Evolutionary conservation across 2,797 vertebrate species (phyloP), one percentile per base, ranked within the genome.

Genomic region (Diplodus puntazzo): DNA sequence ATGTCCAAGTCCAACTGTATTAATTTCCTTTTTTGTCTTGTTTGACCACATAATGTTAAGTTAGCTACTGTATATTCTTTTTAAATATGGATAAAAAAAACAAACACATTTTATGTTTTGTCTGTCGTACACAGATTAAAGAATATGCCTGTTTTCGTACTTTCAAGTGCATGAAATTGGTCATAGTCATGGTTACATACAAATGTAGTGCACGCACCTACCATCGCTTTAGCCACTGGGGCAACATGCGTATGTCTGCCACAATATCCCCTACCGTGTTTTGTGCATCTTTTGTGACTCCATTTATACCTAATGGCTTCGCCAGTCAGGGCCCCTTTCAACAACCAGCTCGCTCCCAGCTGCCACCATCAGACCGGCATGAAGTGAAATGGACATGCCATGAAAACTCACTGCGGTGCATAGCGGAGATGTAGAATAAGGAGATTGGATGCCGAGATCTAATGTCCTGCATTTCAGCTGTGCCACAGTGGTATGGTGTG

Each of bases 391-490:
- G 81, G 66, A 82, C 62, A 48, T 45, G 66, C 69, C 63, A 59
- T 46, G 59, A 86, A 87, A 83, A 82, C 67, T 79, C 69, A 54
- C 45, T 52, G 61, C 12, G 81, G 75, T 83, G 79, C 72, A 69
- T 39, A 55, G 73, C 45, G 49, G 69, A 59, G 65, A 79, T 86
- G 88, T 79, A 88, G 89, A 94, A 88, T 91, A 91, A 86, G 80
- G 49, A 85, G 75, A 87, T 74, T 73, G 77, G 81, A 87, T 81
- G 58, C 66, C 52, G 58, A 81, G 66, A 84, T 85, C 84, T 88
- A 87, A 90, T 87, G 85, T 81, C 90, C 91, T 87, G 82, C 84
- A 77, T 92, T 90, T 92, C 81, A 86, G 72, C 87, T 74, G 62
- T 77, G 86, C 88, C 71, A 78, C 88, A 79, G 74, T 73, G 70